Base-by-base conservation (phyloP, 2,888 invertebrate species). In the Tenthredo livida region DNA sequence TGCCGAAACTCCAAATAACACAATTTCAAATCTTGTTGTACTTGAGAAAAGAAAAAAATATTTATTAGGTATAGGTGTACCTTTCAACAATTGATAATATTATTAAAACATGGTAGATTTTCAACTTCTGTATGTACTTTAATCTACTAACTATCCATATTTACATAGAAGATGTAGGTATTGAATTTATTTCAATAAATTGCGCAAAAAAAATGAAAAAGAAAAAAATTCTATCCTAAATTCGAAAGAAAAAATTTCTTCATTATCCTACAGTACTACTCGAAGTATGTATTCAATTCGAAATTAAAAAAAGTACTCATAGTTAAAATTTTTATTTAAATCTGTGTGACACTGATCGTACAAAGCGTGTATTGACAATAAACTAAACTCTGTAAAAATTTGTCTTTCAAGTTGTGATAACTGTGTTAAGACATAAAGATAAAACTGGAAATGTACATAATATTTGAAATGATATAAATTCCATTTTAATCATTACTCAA, bases 281-380 rank as follows among this genome's bases (percentile, higher is more conserved):
- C 33, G 6, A 17, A 70, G 70, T 70, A 25, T 12, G n/a, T 70
- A 25, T 21, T 17, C 9, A 43, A 25, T 73, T 37, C 21, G 0
- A n/a, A 73, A 21, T 73, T 2, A 21, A 73, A 33, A 33, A 73
- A 73, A 43, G 4, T n/a, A 43, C 5, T 73, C 21, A 73, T 40
- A 73, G 72, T 73, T 43, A 43, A 73, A 73, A 73, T 17, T 21
- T 73, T 73, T 73, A 73, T 73, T 43, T 10, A 73, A 73, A 73
- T 73, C 5, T n/a, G 61, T 73, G 15, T n/a, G 61, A 73, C 40
- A 73, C 43, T 73, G 21, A 73, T 73, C 21, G 72, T 73, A 73
- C 43, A 73, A 73, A 70, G 29, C 70, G 70, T 70, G 10, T 37
- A 17, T 29, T 15, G 17, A 70, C 70, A 25, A 70, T 70, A n/a